Conservation (phyloP, 2,113 vertebrate species). For the Panurus biarmicus region DNA sequence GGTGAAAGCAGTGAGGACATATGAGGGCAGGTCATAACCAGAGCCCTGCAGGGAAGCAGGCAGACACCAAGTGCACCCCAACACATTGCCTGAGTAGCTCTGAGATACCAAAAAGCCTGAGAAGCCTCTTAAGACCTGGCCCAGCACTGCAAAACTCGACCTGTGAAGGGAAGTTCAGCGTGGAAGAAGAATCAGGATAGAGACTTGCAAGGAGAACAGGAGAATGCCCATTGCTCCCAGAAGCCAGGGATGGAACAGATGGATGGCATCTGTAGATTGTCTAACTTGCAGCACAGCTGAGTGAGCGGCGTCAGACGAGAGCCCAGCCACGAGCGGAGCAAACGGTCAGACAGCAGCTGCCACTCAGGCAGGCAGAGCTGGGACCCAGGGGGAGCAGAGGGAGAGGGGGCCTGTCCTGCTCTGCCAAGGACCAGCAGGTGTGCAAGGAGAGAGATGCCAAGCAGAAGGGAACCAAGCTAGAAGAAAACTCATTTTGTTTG, state of each 20-base stretch:
- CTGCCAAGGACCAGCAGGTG: conserved; percentile 58
- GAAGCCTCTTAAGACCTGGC: background rate
- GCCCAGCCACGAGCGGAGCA: background rate
- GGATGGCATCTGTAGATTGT: conserved; percentile 37
- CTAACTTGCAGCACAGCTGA: background rate
- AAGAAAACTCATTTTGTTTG: conserved; percentile 55
- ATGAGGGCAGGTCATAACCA: background rate
- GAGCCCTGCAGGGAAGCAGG: background rate
- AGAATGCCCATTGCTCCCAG: background rate
- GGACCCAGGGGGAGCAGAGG: background rate
- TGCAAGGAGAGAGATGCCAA: conserved; percentile 28
- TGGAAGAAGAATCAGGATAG: background rate
- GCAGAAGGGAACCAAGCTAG: conserved; percentile 55
- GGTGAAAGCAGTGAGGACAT: background rate
- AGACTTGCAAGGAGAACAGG: background rate
- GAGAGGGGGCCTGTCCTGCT: conserved; percentile 9
- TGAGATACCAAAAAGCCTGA: background rate
- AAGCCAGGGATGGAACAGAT: background rate
- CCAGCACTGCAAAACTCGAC: background rate
- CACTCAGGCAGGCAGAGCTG: conserved; percentile 34
- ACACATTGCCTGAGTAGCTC: background rate
- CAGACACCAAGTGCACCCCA: background rate
- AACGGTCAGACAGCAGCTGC: conserved; percentile 43
- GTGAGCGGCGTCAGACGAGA: background rate
- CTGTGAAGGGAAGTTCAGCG: background rate